Evolutionary conservation across 1,140 invertebrate species (phyloP).

Genomic region (Ips nitidus): DNA sequence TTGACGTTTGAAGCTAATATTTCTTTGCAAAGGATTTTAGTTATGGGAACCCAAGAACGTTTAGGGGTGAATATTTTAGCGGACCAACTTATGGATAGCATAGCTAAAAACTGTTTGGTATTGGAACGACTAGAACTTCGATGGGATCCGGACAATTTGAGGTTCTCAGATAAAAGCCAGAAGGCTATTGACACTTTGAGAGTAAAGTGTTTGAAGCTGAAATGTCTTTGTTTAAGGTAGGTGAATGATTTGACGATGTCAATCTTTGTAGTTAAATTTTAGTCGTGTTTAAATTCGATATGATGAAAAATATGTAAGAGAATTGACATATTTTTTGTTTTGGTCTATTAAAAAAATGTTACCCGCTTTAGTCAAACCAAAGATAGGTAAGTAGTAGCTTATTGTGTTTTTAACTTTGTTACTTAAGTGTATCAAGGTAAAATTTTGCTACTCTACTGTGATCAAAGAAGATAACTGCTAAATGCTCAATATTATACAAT

Average conservation of each 20-base stretch:
- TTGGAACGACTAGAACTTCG: conserved; percentile 91
- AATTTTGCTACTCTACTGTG: too few relatives aligned
- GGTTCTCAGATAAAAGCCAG: conserved; percentile 99
- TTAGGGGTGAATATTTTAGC: conserved; percentile 95
- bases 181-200: conserved; percentile 91
- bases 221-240: conserved; percentile 81
- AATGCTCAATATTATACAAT: too few relatives aligned
- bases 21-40: conserved; percentile 74
- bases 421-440: too few relatives aligned
- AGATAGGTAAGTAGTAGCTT: too few relatives aligned
- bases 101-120: conserved; percentile 88
- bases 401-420: too few relatives aligned
- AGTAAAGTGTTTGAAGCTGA: conserved; percentile 84
- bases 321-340: too few relatives aligned
- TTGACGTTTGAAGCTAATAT: neutral
- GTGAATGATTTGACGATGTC: conserved; percentile 20
- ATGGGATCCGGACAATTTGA: conserved; percentile 97
- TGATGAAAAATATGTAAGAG: neutral
- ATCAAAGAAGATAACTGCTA: too few relatives aligned
- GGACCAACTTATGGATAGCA: conserved; percentile 96
- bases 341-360: too few relatives aligned
- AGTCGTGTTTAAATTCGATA: neutral
- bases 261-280: conserved; percentile 6
- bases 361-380: too few relatives aligned
- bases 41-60: conserved; percentile 96